Conservation (phyloP, 2,888 invertebrate genomes). For the Lamellibrachia columna region DNA sequence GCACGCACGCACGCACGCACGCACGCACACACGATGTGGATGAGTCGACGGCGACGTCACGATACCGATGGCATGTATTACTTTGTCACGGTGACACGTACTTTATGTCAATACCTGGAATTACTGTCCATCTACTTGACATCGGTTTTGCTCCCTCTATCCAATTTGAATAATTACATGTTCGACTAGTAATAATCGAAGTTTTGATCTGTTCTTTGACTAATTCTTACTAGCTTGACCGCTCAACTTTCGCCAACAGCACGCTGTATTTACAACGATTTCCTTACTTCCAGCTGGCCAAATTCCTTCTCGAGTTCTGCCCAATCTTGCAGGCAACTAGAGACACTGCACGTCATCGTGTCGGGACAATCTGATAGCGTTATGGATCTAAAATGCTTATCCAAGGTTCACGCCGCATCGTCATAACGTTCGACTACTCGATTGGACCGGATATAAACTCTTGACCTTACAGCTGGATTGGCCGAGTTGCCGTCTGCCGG, state of each 20-base stretch:
- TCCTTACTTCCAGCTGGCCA: constrained; percentile 52
- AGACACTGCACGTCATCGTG: constrained; percentile 19
- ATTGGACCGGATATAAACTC: constrained; percentile 16
- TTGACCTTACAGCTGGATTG: neutral
- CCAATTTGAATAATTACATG: neutral
- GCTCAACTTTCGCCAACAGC: neutral
- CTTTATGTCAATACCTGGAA: too few species aligned
- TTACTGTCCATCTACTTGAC: neutral
- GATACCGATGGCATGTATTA: neutral
- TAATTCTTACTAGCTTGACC: neutral
- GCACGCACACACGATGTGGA: neutral
- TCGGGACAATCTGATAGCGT: neutral
- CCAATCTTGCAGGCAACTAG: constrained; percentile 53
- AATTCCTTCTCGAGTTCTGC: constrained; percentile 59
- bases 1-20: too few species aligned
- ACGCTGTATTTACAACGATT: neutral
- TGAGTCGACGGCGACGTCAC: neutral
- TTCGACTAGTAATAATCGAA: neutral
- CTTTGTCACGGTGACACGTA: too few species aligned
- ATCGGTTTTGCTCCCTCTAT: neutral
- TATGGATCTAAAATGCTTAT: constrained; percentile 9
- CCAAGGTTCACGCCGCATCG: neutral
- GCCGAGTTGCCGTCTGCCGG: neutral
- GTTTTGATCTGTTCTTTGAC: neutral
- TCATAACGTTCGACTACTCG: constrained; percentile 3